Evolutionary conservation across 2,113 vertebrate genomes (phyloP).

Genomic region (Cyphomyrus discorhynchus): DNA sequence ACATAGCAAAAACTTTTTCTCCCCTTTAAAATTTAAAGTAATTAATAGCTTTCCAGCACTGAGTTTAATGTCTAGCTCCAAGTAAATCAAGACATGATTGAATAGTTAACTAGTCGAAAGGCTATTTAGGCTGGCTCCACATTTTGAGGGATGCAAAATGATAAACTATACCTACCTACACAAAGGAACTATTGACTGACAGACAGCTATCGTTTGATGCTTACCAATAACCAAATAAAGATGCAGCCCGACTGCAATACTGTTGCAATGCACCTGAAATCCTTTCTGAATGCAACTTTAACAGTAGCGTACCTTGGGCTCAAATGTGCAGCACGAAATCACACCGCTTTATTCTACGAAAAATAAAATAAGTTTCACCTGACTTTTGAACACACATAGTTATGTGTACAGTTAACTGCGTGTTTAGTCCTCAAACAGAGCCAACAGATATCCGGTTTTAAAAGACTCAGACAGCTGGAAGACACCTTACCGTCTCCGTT

Average conservation of each 20-base stretch:
- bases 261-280: not conserved
- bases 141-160: not conserved
- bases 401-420: not conserved
- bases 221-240: not conserved
- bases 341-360: not conserved
- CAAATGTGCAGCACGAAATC: not conserved
- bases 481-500: conserved; percentile 51
- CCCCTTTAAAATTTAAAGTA: not conserved
- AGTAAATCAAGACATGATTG: not conserved
- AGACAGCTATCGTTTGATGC: not conserved
- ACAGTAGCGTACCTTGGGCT: not conserved
- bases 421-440: not conserved
- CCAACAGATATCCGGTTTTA: not conserved
- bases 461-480: not conserved
- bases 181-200: not conserved
- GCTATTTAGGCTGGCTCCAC: not conserved
- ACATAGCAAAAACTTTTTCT: not conserved
- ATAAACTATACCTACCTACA: not conserved
- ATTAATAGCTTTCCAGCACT: not conserved
- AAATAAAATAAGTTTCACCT: conserved; percentile 10
- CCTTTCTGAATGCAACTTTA: not conserved
- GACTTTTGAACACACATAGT: not conserved
- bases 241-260: not conserved
- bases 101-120: not conserved
- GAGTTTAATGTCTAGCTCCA: not conserved